phyloP scores from a whole-genome alignment of 2,113 vertebrate genomes.

The Sialia sialis region DNA sequence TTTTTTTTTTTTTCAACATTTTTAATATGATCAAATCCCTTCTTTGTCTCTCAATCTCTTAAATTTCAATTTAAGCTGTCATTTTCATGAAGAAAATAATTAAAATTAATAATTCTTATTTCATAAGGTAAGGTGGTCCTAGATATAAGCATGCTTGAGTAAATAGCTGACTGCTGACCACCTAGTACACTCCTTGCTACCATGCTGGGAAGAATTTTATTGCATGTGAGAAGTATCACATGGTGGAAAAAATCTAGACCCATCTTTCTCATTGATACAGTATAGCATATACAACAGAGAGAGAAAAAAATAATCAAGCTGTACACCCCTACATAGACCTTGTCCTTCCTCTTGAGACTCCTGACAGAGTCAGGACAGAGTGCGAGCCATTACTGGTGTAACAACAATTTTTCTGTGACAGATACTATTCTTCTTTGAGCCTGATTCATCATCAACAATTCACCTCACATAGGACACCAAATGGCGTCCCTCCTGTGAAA shows the following conservation, averaged over 20 bases:
- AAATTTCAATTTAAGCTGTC: not conserved
- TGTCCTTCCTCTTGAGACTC: not conserved
- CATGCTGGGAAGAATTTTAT: not conserved
- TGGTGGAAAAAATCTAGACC: not conserved
- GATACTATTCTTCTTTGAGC: not conserved
- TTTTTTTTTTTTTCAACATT: not conserved
- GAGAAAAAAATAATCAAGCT: not conserved
- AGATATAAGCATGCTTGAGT: not conserved
- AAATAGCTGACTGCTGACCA: not conserved
- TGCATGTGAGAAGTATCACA: not conserved
- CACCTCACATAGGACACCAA: not conserved
- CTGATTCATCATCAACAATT: conserved; percentile 14
- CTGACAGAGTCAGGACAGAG: not conserved
- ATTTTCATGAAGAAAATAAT: not conserved
- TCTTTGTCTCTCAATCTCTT: not conserved
- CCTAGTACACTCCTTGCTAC: not conserved
- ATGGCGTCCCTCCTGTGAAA: conserved; percentile 16
- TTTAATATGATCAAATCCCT: not conserved
- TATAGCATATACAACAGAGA: not conserved
- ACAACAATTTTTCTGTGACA: not conserved
- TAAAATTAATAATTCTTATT: not conserved
- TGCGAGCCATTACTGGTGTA: not conserved
- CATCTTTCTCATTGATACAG: not conserved
- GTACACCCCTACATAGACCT: not conserved
- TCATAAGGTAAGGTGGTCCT: not conserved